Base-by-base conservation (phyloP, 2,113 vertebrate genomes). In the Blennius ocellaris region DNA sequence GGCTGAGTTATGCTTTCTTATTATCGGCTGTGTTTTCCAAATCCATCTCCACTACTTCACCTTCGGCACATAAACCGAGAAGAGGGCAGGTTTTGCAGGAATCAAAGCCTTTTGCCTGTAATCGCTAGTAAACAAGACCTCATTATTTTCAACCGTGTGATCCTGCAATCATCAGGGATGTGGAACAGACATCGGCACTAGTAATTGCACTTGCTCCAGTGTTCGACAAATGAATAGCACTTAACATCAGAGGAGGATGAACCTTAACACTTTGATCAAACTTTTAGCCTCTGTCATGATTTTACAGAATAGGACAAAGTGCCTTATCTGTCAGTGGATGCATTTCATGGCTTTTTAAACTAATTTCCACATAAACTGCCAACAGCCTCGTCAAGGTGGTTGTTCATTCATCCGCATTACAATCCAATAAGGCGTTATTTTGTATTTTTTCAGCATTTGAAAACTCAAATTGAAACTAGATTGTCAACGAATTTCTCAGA, bases 121-220 rank as follows among this genome's bases (percentile, higher is more conserved):
- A 78, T 82, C 58, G 41, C 37, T 39, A 11, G 72, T 81, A 87
- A 89, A 86, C 77, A 80, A 89, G 81, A 77, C 71, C 84, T 91
- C 76, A 85, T 91, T 91, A 89, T 90, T 88, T 85, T 59, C 55
- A 45, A 63, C 63, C 6, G 71, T 80, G 79, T 88, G 67, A 87
- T 83, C 69, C 51, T 39, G 80, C 72, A 88, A 54, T 90, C 81
- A 84, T 74, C 69, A 16, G 69, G 83, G 59, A 82, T 66, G 58
- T 16, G 56, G 61, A 81, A 50, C 76, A 78, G 75, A 76, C 78
- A 61, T 81, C 71, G 73, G 78, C 75, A 78, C 68, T 48, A 48
- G 62, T 81, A 85, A 88, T 87, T 85, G 70, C 80, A 44, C 66
- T 30, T 3, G 65, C 61, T 79, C 51, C 6, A 52, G 53, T 63